Conservation (phyloP, 2,888 invertebrate species). For the Matsumyia berberina region DNA sequence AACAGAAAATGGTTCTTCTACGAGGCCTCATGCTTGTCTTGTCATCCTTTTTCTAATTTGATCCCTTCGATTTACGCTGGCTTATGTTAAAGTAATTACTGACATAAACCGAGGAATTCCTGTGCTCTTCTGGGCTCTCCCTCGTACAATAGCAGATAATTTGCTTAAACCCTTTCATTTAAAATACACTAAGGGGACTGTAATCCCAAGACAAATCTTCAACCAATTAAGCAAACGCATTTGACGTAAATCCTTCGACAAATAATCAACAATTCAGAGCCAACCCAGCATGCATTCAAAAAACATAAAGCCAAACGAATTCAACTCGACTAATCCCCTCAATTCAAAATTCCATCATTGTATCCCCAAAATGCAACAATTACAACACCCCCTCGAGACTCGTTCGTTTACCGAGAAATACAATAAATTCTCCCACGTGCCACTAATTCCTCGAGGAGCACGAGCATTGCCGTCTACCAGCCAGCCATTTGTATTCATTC, state of each 20-base stretch:
- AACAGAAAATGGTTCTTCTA: too few species aligned
- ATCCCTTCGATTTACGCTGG: too few species aligned
- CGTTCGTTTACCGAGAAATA: constrained; percentile 37
- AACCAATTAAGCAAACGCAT: constrained; percentile 49
- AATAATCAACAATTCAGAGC: constrained; percentile 21
- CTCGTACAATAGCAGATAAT: not conserved
- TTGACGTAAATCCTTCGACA: constrained; percentile 42
- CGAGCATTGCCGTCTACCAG: constrained; percentile 8
- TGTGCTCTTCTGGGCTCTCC: too few species aligned
- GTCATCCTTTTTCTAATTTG: too few species aligned
- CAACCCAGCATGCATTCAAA: constrained; percentile 30
- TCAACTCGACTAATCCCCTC: constrained; percentile 39
- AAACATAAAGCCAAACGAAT: constrained; percentile 36
- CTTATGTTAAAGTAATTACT: too few species aligned
- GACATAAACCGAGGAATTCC: too few species aligned
- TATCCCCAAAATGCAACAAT: constrained; percentile 33
- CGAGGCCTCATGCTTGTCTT: too few species aligned
- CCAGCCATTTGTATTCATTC: constrained; percentile 26
- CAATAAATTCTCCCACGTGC: constrained; percentile 69
- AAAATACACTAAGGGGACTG: not conserved
- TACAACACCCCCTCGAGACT: constrained; percentile 51
- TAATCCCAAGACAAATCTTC: constrained; percentile 19
- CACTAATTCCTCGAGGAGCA: constrained; percentile 55
- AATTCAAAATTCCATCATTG: constrained; percentile 25
- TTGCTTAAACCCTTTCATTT: not conserved